phyloP scores from a whole-genome alignment of 2,888 invertebrate genomes.

The Cheilosia pagana region DNA sequence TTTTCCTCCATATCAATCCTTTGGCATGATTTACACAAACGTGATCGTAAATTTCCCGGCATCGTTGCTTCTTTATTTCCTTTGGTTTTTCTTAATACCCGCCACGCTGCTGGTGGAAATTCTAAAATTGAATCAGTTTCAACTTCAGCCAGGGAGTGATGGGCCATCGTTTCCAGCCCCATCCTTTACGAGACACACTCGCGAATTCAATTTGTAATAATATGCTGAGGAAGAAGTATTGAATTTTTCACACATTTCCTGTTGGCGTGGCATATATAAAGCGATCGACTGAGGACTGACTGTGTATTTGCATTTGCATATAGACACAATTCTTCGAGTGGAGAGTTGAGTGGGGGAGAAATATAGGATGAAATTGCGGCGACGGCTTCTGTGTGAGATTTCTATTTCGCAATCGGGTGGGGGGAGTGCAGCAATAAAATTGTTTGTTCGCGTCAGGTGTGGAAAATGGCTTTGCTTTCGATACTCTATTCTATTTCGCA shows the following conservation, averaged over 20 bases:
- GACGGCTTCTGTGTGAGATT: constrained; percentile 40
- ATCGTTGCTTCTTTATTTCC: constrained; percentile 2
- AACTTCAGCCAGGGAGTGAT: constrained; percentile 65
- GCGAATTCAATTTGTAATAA: constrained; percentile 75
- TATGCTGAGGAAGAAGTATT: constrained; percentile 68
- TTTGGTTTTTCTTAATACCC: constrained; percentile 4
- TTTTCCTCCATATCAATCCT: constrained; percentile 67
- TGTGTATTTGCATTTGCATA: constrained; percentile 17
- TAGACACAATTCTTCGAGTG: constrained; percentile 11
- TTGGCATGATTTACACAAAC: constrained; percentile 74
- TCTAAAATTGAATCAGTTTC: constrained; percentile 74
- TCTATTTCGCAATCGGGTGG: constrained; percentile 61
- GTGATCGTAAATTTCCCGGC: constrained; percentile 71
- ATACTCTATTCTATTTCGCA: constrained; percentile 70
- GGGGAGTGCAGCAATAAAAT: constrained; percentile 68
- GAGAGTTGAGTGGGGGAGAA: background rate
- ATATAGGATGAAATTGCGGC: background rate
- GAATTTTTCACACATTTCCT: constrained; percentile 74
- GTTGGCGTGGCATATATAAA: constrained; percentile 45
- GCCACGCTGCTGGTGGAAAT: constrained; percentile 30
- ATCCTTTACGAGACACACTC: constrained; percentile 44
- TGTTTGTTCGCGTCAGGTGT: constrained; percentile 70
- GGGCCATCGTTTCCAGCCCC: constrained; percentile 13
- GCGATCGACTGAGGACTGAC: constrained; percentile 58
- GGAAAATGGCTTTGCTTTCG: constrained; percentile 62